A percentile compares a stretch with the other conserved stretches of the same genome.
phyloP scores from a whole-genome alignment of 2,888 invertebrate species.

The Pardosa pseudoannulata region DNA sequence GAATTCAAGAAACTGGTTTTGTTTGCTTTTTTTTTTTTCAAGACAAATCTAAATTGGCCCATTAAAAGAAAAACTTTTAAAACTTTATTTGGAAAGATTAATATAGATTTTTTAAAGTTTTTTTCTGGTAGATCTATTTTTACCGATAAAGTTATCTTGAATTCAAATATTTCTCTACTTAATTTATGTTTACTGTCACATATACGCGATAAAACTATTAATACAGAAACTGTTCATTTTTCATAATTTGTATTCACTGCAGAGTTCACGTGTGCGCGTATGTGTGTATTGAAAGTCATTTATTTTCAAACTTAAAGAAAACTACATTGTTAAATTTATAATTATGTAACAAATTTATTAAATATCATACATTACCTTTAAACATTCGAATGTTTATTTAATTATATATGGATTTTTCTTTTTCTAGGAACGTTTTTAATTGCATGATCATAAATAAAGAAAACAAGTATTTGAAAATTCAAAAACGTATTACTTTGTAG shows the following conservation, averaged over 20 bases:
- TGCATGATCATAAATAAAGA: too few species aligned
- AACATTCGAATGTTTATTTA: neutral
- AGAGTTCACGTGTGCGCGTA: neutral
- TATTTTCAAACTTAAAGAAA: slow-evolving; percentile 5
- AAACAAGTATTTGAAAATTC: too few species aligned
- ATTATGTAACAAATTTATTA: neutral
- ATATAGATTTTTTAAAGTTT: neutral
- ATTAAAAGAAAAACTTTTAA: too few species aligned
- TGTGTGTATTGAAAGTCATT: neutral
- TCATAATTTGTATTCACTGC: neutral
- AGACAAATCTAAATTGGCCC: neutral
- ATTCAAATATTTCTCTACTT: neutral
- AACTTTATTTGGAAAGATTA: too few species aligned
- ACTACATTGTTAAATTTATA: neutral
- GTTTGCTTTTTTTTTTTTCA: neutral
- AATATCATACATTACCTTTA: neutral
- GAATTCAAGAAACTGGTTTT: neutral
- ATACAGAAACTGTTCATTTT: neutral
- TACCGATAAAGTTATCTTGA: neutral
- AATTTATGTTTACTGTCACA: neutral
- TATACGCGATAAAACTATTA: neutral
- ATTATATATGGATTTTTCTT: neutral
- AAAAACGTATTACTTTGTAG: too few species aligned
- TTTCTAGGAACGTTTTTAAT: neutral
- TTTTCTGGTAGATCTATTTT: neutral